phyloP scores from a whole-genome alignment of 2,888 invertebrate genomes.

The Pseudococcus jackbeardsleyi region DNA sequence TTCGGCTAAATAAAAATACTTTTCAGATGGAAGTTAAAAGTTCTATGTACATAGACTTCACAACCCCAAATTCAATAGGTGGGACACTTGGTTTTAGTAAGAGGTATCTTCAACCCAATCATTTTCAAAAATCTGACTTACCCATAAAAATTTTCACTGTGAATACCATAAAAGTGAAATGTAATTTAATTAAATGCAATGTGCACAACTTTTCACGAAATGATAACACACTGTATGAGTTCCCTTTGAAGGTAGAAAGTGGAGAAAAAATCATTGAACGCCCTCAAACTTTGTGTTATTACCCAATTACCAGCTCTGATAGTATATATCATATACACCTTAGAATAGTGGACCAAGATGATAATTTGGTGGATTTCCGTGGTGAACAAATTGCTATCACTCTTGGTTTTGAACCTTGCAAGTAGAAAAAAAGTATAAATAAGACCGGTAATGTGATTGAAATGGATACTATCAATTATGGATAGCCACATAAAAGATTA shows the following conservation, averaged over 20 bases:
- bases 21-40: neutral
- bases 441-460: neutral
- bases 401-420: neutral
- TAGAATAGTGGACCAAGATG: slow-evolving; percentile 33
- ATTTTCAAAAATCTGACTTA: neutral
- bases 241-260: too few species aligned
- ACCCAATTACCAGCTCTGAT: neutral
- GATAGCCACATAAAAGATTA: neutral
- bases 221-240: too few species aligned
- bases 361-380: slow-evolving; percentile 31
- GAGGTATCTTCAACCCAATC: neutral
- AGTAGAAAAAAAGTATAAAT: neutral
- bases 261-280: slow-evolving; percentile 4
- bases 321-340: neutral
- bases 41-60: neutral
- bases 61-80: neutral
- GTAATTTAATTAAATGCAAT: too few species aligned
- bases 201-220: too few species aligned
- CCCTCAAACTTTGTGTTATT: neutral
- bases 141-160: neutral
- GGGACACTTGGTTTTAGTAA: neutral
- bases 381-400: neutral
- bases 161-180: too few species aligned
- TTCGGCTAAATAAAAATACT: neutral
- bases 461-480: neutral